Evolutionary conservation across 2,888 invertebrate genomes (phyloP).

Genomic region (Ormyrus rosae): DNA sequence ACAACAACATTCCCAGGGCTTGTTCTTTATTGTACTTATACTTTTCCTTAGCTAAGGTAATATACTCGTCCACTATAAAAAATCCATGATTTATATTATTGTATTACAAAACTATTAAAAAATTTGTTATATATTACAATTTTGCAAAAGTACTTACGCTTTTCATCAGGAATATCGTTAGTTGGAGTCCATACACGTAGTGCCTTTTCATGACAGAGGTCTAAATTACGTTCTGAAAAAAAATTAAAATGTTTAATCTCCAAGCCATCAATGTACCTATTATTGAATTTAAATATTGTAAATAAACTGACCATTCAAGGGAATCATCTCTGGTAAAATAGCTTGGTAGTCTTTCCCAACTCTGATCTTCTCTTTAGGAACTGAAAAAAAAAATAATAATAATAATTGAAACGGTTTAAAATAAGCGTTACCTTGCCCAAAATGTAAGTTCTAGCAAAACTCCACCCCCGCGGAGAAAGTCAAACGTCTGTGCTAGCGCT

Average conservation of each 20-base stretch:
- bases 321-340: slow-evolving; percentile 89
- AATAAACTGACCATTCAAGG: slow-evolving; percentile 77
- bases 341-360: slow-evolving; percentile 97
- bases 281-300: not conserved
- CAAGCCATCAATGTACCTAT: not conserved
- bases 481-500: no score
- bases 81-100: slow-evolving; percentile 1
- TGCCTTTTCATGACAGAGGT: slow-evolving; percentile 90
- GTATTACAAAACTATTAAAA: slow-evolving; percentile 16
- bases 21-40: slow-evolving; percentile 98
- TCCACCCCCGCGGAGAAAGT: no score
- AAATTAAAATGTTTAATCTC: not conserved
- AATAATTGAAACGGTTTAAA: not conserved
- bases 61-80: slow-evolving; percentile 93
- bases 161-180: slow-evolving; percentile 89
- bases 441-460: no score
- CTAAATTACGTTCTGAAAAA: slow-evolving; percentile 82
- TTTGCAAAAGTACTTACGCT: slow-evolving; percentile 80
- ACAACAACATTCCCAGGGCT: slow-evolving; percentile 97
- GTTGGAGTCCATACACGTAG: slow-evolving; percentile 97
- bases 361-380: slow-evolving; percentile 90
- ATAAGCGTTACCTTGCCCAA: no score
- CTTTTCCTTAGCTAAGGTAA: slow-evolving; percentile 95
- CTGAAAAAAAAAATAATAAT: slow-evolving; percentile 64
- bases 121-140: slow-evolving; percentile 25